Base-by-base conservation (phyloP, 2,113 vertebrate species). In the Silurus asotus region DNA sequence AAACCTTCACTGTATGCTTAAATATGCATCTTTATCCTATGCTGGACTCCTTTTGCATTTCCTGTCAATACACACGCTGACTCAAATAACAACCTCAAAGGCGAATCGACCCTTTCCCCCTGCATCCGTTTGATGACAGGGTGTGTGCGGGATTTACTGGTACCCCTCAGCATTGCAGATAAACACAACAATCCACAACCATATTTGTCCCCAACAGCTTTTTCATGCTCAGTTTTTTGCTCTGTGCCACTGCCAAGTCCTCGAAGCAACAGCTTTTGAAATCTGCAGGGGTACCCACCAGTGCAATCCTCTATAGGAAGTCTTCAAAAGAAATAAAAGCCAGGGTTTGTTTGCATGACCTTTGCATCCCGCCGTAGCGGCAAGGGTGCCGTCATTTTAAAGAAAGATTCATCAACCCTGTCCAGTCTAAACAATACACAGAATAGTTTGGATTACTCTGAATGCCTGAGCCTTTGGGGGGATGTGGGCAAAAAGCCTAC, bases 301-400 rank as follows among this genome's bases (percentile, higher is more conserved):
- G 53, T 81, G 53, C 82, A 61, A 85, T 61, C 81, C 81, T 86
- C 89, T 80, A 72, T 87, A 56, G 83, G 81, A 91, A 76, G 48
- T 78, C 89, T 88, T 90, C 91, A 91, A 89, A 91, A 85, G 83
- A 88, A 89, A 88, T 83, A 58, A 75, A 87, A 90, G 88, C 82
- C 84, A 89, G 83, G 79, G 48, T 88, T 88, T 91, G 89, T 91
- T 91, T 92, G 65, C 64, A 81, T 91, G 89, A 89, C 86, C 90
- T 88, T 81, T 83, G 82, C 72, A 89, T 87, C 89, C 87, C 64
- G 11, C 86, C 59, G 62, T 82, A 70, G 88, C 86, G 65, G 80
- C 86, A 76, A 87, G 82, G 62, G 86, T 85, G 82, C 88, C 81
- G 67, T 88, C 88, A 89, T 87, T 84, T 80, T 82, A 79, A 88